phyloP scores from a whole-genome alignment of 2,113 vertebrate species.

The Notiomystis cincta region DNA sequence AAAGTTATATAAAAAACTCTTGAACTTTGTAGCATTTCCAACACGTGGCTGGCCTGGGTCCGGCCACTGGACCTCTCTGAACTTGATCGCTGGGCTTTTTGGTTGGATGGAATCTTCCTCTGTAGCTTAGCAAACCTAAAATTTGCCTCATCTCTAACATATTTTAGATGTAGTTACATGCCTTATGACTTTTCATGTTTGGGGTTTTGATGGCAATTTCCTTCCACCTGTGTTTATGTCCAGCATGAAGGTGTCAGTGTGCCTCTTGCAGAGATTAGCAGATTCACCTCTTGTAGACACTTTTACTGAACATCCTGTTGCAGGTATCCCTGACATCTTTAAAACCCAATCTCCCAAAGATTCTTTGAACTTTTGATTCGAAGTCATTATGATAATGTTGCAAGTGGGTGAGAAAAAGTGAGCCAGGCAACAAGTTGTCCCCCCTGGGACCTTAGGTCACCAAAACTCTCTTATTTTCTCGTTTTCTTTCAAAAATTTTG shows the following conservation, averaged over 20 bases:
- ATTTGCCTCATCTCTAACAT: neutral
- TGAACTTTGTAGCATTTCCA: neutral
- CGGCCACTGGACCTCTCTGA: neutral
- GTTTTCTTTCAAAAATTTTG: neutral
- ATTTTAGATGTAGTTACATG: neutral
- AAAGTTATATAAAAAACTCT: neutral
- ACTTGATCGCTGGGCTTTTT: neutral
- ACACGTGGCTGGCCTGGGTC: neutral
- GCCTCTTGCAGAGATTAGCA: neutral
- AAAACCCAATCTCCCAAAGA: neutral
- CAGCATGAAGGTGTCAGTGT: neutral
- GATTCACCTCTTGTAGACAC: neutral
- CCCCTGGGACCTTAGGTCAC: neutral
- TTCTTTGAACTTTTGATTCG: neutral
- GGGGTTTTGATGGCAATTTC: neutral
- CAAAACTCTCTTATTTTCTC: neutral
- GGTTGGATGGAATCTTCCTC: neutral
- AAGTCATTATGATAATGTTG: neutral
- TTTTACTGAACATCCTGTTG: neutral
- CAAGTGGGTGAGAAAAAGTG: neutral
- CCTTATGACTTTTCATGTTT: neutral
- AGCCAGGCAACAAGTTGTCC: neutral
- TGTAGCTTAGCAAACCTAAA: neutral
- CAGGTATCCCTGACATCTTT: neutral
- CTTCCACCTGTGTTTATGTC: neutral